These are phyloP conservation scores for Nannoperca australis DNA, from an alignment of 2,797 vertebrate genomes.

Conservation along the genomic window DNA sequence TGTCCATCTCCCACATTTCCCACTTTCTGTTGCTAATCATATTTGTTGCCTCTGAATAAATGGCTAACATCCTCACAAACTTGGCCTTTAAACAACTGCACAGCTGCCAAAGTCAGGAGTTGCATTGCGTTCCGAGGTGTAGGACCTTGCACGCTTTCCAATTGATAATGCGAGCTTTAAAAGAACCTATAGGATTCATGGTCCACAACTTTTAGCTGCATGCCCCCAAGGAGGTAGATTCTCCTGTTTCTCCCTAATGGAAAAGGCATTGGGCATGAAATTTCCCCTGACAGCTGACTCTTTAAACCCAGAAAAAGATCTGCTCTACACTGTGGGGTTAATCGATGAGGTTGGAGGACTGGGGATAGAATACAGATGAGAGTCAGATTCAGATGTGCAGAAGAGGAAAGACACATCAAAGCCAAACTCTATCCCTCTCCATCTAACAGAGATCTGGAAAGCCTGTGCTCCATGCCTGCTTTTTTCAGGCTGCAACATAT, in stretches of 20 bases:
- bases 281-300: slow-evolving; percentile 75
- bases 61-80: slow-evolving; percentile 37
- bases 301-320: slow-evolving; percentile 62
- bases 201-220: slow-evolving; percentile 45
- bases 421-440: not conserved
- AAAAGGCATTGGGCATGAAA: slow-evolving; percentile 80
- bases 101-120: slow-evolving; percentile 20
- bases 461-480: not conserved
- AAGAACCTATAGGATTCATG: slow-evolving; percentile 54
- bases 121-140: slow-evolving; percentile 26
- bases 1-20: slow-evolving; percentile 48
- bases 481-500: slow-evolving; percentile 2
- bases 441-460: not conserved
- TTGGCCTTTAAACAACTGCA: slow-evolving; percentile 22
- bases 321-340: slow-evolving; percentile 64
- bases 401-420: slow-evolving; percentile 11
- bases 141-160: slow-evolving; percentile 20
- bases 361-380: slow-evolving; percentile 68
- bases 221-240: slow-evolving; percentile 49
- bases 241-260: slow-evolving; percentile 74
- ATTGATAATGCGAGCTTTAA: slow-evolving; percentile 53
- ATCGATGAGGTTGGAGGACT: slow-evolving; percentile 60
- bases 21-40: slow-evolving; percentile 49
- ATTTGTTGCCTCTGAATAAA: slow-evolving; percentile 62
- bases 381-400: slow-evolving; percentile 19